These are phyloP conservation scores for Myotis findleyi DNA, from an alignment of 2,797 vertebrate genomes.

Conservation along the genomic window DNA sequence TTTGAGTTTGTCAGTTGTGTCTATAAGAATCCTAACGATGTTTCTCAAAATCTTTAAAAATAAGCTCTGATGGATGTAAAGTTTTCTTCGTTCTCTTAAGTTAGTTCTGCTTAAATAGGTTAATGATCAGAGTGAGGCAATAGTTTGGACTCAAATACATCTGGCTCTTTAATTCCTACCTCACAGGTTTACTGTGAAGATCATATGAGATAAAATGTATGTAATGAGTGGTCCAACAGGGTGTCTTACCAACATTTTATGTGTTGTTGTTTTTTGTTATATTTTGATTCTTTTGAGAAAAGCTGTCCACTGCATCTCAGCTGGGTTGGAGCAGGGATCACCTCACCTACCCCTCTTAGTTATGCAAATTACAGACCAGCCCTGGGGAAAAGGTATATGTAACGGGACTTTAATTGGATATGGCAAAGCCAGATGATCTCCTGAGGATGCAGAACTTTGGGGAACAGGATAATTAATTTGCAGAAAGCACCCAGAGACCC, in stretches of 20 bases:
- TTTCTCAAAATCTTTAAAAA: conserved; percentile 65
- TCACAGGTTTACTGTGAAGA: neutral
- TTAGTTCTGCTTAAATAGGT: conserved; percentile 31
- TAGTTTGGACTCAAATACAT: conserved; percentile 1
- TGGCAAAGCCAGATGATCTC: neutral
- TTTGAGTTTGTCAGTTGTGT: neutral
- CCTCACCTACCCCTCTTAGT: neutral
- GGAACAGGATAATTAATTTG: neutral
- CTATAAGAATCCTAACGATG: neutral
- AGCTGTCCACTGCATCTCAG: neutral
- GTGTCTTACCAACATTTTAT: conserved; percentile 1
- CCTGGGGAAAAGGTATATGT: neutral
- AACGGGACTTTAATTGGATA: neutral
- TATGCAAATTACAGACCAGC: neutral
- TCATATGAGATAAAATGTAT: neutral
- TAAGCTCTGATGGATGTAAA: neutral
- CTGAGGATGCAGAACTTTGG: neutral
- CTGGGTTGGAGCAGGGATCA: neutral
- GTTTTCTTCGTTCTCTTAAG: neutral
- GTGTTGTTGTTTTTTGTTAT: neutral
- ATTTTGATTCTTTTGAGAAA: conserved; percentile 47
- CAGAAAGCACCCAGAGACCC: neutral
- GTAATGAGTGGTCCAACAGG: neutral
- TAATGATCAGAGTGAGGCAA: neutral
- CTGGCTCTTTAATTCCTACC: neutral